A percentile compares a stretch with the other conserved stretches of the same genome.
Conservation (phyloP, 2,888 invertebrate species). For the Eretmocerus hayati region DNA sequence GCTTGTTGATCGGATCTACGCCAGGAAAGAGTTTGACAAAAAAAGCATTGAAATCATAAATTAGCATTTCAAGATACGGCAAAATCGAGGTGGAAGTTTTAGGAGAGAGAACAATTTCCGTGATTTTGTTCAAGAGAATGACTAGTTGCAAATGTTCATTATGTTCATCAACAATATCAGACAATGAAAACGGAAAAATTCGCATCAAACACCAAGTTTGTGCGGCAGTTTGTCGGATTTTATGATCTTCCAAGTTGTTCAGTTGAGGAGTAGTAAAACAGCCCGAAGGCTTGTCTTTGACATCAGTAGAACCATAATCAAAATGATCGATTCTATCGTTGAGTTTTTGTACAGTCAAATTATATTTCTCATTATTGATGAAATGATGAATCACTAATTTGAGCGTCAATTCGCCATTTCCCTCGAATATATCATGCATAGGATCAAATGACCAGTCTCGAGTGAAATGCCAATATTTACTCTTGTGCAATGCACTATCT, state of each 20-base stretch:
- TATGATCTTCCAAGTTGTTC: constrained; percentile 15
- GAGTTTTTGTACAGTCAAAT: constrained; percentile 7
- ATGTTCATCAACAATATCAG: constrained; percentile 14
- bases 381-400: constrained; percentile 16
- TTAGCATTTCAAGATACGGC: constrained; percentile 1
- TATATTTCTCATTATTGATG: constrained; percentile 1
- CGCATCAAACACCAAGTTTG: no score
- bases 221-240: no score
- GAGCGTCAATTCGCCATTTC: constrained; percentile 13
- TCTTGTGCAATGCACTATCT: constrained; percentile 7
- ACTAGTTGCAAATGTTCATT: constrained; percentile 17
- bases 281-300: constrained; percentile 21
- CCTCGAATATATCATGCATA: no score
- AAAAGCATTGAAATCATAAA: background rate
- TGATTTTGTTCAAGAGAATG: constrained; percentile 15
- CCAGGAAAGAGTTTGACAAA: constrained; percentile 1
- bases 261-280: constrained; percentile 14
- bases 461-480: no score
- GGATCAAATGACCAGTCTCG: no score
- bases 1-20: constrained; percentile 1
- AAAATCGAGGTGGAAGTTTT: background rate
- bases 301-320: constrained; percentile 20
- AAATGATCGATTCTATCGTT: constrained; percentile 19
- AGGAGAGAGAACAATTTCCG: constrained; percentile 19
- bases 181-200: constrained; percentile 21